A percentile compares a stretch with the other conserved stretches of the same genome.
phyloP scores from a whole-genome alignment of 2,888 invertebrate genomes.

The Monochamus alternatus region DNA sequence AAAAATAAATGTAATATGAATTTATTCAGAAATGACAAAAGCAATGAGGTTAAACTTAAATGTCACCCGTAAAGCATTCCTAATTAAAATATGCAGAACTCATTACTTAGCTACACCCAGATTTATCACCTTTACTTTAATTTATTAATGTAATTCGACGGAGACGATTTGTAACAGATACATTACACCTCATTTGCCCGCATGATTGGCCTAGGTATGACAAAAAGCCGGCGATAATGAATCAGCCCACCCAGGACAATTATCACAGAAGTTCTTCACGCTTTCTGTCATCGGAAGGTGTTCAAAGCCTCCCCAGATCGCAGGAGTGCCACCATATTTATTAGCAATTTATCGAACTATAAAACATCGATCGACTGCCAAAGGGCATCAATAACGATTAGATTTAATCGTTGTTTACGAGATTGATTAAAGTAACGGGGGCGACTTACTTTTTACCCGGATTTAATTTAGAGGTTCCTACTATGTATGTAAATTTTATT shows the following conservation, averaged over 20 bases:
- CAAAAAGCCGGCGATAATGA: slow-evolving; percentile 22
- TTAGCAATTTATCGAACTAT: slow-evolving; percentile 58
- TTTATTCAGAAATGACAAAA: too few species aligned
- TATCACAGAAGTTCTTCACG: slow-evolving; percentile 1
- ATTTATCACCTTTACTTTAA: slow-evolving; percentile 1
- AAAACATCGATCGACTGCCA: slow-evolving; percentile 57
- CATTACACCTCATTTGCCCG: not conserved
- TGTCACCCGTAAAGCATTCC: not conserved
- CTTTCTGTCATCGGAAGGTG: slow-evolving; percentile 33
- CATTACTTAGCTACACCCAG: not conserved
- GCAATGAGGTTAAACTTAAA: too few species aligned
- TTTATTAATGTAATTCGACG: not conserved
- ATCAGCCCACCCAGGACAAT: slow-evolving; percentile 20
- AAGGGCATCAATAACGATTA: slow-evolving; percentile 62
- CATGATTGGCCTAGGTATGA: not conserved
- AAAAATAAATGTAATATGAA: too few species aligned
- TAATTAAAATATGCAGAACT: not conserved
- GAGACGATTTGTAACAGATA: not conserved
- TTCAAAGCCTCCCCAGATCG: slow-evolving; percentile 50
- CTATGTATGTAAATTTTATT: slow-evolving; percentile 67
- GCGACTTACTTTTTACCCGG: slow-evolving; percentile 60
- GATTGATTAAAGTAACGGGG: slow-evolving; percentile 63
- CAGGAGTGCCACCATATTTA: slow-evolving; percentile 56
- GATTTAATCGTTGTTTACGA: slow-evolving; percentile 64
- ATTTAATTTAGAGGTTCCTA: slow-evolving; percentile 62